These are phyloP conservation scores for Carposina sasakii DNA, from an alignment of 1,140 invertebrate genomes.

Conservation along the genomic window DNA sequence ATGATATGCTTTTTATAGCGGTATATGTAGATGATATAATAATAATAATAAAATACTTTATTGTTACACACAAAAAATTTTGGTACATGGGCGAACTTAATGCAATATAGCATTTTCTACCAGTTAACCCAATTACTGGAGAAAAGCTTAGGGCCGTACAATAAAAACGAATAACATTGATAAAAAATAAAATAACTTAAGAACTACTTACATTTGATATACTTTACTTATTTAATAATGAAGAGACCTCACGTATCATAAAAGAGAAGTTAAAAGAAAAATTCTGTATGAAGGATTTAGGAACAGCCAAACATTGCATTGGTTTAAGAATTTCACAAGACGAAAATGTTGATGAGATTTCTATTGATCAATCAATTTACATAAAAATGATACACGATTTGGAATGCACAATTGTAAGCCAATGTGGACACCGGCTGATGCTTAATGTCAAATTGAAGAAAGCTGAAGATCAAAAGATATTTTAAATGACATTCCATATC, in stretches of 20 bases:
- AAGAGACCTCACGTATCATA: not conserved
- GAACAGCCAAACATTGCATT: constrained; percentile 5
- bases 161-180: too few relatives aligned
- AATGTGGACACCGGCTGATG: constrained; percentile 7
- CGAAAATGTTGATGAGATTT: not conserved
- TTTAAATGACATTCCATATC: constrained; percentile 1
- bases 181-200: too few relatives aligned
- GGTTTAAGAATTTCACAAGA: constrained; percentile 5
- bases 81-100: too few relatives aligned
- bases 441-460: not conserved
- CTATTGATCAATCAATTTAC: constrained; percentile 8
- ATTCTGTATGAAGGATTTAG: constrained; percentile 14
- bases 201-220: too few relatives aligned
- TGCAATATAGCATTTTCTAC: too few relatives aligned
- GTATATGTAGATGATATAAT: constrained; percentile 33
- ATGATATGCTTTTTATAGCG: constrained; percentile 14
- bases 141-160: too few relatives aligned
- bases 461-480: not conserved
- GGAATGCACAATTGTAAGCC: constrained; percentile 12
- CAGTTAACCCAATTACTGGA: too few relatives aligned
- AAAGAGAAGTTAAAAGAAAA: constrained; percentile 9
- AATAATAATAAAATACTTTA: too few relatives aligned
- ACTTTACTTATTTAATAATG: constrained; percentile 16
- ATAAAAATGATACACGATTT: constrained; percentile 10
- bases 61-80: too few relatives aligned